Percentiles rank a stretch among this genome's conserved stretches.
These are phyloP conservation scores for Labroides dimidiatus DNA, from an alignment of 2,797 vertebrate genomes.

Conservation along the genomic window DNA sequence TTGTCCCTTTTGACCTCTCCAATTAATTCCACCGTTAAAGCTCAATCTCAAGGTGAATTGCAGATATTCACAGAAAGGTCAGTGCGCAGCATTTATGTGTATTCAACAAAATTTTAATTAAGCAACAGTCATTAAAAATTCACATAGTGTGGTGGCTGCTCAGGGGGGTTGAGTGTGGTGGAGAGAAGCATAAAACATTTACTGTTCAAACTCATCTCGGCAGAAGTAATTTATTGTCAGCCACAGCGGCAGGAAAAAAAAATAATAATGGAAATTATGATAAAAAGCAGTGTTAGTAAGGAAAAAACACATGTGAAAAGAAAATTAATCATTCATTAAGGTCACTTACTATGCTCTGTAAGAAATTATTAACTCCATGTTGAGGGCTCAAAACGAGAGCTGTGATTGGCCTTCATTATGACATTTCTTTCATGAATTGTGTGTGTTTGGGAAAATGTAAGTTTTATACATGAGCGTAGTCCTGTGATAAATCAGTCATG, in stretches of 20 bases:
- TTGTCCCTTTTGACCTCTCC: constrained; percentile 61
- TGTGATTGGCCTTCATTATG: constrained; percentile 9
- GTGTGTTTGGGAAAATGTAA: constrained; percentile 14
- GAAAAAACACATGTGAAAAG: constrained; percentile 4
- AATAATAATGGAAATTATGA: constrained; percentile 14
- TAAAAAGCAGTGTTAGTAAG: constrained; percentile 21
- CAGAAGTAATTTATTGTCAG: constrained; percentile 59
- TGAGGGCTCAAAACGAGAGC: constrained; percentile 12
- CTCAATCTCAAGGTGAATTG: constrained; percentile 72
- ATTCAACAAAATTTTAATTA: constrained; percentile 77
- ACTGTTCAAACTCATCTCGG: constrained; percentile 59
- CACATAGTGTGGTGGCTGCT: constrained; percentile 61
- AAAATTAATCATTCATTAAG: constrained; percentile 15
- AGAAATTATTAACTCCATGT: constrained; percentile 17
- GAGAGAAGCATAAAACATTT: constrained; percentile 71
- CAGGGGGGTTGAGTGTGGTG: constrained; percentile 55
- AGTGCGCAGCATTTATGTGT: constrained; percentile 71
- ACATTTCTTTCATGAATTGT: constrained; percentile 7
- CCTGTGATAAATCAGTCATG: neutral
- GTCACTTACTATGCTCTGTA: constrained; percentile 13
- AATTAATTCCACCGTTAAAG: constrained; percentile 71
- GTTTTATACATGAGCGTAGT: neutral
- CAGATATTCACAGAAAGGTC: constrained; percentile 68
- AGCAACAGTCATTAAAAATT: constrained; percentile 73
- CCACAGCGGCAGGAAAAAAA: constrained; percentile 8